phyloP scores from a whole-genome alignment of 2,113 vertebrate species.

The Caranx melampygus region DNA sequence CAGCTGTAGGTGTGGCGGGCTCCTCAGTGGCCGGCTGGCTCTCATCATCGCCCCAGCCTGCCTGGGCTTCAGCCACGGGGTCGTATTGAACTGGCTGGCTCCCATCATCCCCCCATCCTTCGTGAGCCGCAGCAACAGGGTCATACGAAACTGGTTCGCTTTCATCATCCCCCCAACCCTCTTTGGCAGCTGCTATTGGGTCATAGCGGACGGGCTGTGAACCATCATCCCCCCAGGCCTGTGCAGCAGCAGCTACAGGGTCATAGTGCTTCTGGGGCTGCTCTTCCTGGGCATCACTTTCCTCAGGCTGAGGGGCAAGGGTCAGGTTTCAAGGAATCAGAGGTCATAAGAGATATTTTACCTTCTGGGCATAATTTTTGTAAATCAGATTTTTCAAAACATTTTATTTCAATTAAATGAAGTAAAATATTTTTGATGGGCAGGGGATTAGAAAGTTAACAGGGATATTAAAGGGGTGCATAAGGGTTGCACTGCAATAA shows the following conservation, averaged over 20 bases:
- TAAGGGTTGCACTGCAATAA: neutral
- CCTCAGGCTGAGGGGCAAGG: conserved; percentile 82
- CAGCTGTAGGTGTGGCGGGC: conserved; percentile 50
- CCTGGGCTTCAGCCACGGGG: conserved; percentile 54
- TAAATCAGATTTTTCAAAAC: conserved; percentile 41
- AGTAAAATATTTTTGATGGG: conserved; percentile 1
- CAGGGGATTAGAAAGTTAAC: neutral
- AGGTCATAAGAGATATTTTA: conserved; percentile 61
- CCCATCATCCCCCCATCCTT: conserved; percentile 73
- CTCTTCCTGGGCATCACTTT: conserved; percentile 73
- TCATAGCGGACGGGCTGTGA: conserved; percentile 67
- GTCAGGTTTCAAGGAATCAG: conserved; percentile 70
- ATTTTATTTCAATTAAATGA: neutral
- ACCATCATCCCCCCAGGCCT: conserved; percentile 77
- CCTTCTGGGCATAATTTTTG: conserved; percentile 19
- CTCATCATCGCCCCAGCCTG: conserved; percentile 65
- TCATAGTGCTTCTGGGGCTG: conserved; percentile 64
- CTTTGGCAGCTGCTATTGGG: conserved; percentile 75
- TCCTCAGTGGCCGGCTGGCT: conserved; percentile 51
- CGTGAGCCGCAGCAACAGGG: conserved; percentile 48
- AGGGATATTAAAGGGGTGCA: neutral
- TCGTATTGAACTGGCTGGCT: conserved; percentile 54
- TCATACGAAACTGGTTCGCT: conserved; percentile 52
- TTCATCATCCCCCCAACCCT: conserved; percentile 75
- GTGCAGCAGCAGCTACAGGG: conserved; percentile 71